These are phyloP conservation scores for Linnaemya tessellans DNA, from an alignment of 2,888 invertebrate genomes.

Conservation along the genomic window DNA sequence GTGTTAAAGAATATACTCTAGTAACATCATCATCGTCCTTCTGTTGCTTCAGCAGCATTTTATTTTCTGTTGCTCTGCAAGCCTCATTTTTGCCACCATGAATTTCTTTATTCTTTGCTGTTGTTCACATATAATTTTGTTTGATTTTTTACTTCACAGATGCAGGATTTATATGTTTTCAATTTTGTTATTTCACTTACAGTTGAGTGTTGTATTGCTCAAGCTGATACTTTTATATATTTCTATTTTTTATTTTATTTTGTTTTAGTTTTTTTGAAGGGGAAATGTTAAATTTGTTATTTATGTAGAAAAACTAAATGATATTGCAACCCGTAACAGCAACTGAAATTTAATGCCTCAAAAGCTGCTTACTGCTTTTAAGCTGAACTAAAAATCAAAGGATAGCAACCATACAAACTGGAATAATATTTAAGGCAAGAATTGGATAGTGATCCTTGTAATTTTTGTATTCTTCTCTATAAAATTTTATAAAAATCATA, in stretches of 20 bases:
- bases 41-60: background rate
- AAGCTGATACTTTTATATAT: slow-evolving; percentile 10
- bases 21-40: slow-evolving; percentile 30
- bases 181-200: slow-evolving; percentile 47
- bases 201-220: slow-evolving; percentile 46
- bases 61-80: background rate
- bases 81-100: slow-evolving; percentile 27
- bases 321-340: slow-evolving; percentile 11
- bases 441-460: too few relatives aligned
- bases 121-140: slow-evolving; percentile 40
- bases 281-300: slow-evolving; percentile 46
- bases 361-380: slow-evolving; percentile 60
- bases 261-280: background rate
- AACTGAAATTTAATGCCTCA: slow-evolving; percentile 57
- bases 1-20: slow-evolving; percentile 53
- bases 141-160: background rate
- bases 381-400: slow-evolving; percentile 17
- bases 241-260: background rate
- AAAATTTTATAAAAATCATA: too few relatives aligned
- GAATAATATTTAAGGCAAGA: background rate
- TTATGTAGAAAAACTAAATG: slow-evolving; percentile 40
- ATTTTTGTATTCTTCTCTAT: too few relatives aligned
- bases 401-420: background rate
- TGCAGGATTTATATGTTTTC: slow-evolving; percentile 49
- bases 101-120: slow-evolving; percentile 30